A percentile compares a stretch with the other conserved stretches of the same genome.
These are phyloP conservation scores for Ochotona princeps DNA, from an alignment of 2,113 vertebrate species.

Conservation along the genomic window DNA sequence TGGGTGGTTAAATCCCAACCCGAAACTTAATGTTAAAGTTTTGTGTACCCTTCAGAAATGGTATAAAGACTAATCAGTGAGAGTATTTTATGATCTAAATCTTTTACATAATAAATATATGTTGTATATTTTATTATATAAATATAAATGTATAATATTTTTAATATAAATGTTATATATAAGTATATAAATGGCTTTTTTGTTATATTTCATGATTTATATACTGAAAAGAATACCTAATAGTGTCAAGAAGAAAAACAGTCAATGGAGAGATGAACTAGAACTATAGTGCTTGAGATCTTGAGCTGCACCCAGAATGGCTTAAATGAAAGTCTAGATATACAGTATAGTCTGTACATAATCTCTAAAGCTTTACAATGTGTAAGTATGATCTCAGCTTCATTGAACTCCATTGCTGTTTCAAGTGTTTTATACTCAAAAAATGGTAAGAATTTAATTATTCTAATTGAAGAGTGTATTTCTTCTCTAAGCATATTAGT, in stretches of 20 bases:
- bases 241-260: not conserved
- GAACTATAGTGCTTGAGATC: not conserved
- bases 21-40: not conserved
- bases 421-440: not conserved
- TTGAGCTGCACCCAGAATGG: constrained; percentile 26
- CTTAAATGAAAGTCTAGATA: not conserved
- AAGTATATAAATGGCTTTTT: not conserved
- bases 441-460: constrained; percentile 11
- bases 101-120: too few species aligned
- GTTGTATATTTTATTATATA: too few species aligned
- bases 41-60: not conserved
- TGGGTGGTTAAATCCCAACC: not conserved
- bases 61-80: constrained; percentile 14
- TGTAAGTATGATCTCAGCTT: not conserved
- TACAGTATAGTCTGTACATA: not conserved
- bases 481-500: not conserved
- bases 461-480: not conserved
- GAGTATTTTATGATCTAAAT: not conserved
- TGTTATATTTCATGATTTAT: constrained; percentile 17
- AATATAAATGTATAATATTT: too few species aligned
- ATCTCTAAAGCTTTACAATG: not conserved
- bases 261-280: not conserved
- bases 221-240: not conserved
- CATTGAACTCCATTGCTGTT: constrained; percentile 24
- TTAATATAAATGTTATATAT: too few species aligned